These are phyloP conservation scores for Epiblema foenella DNA, from an alignment of 2,888 invertebrate genomes.

Conservation along the genomic window DNA sequence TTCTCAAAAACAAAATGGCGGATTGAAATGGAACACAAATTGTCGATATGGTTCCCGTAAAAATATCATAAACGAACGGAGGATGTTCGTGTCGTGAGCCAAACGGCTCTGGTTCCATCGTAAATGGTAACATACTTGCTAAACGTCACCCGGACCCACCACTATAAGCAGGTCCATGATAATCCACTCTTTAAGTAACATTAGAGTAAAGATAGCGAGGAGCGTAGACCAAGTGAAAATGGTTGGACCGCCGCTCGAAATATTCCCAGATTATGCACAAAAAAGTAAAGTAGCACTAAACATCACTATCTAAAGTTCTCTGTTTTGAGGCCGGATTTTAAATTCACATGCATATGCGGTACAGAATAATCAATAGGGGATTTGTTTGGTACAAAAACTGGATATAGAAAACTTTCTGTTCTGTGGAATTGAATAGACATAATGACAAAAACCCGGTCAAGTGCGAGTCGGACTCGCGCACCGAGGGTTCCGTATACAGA, in stretches of 20 bases:
- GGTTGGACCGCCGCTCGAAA: conserved; percentile 31
- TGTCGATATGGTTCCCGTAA: conserved; percentile 47
- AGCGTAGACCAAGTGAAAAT: conserved; percentile 16
- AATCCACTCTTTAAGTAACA: not conserved
- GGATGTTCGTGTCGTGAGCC: conserved; percentile 50
- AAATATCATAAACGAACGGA: conserved; percentile 52
- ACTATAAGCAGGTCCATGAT: conserved; percentile 32
- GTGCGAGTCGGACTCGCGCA: too few species aligned
- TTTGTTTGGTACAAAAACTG: not conserved
- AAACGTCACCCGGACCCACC: conserved; percentile 46
- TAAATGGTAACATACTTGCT: conserved; percentile 54
- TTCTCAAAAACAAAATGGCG: conserved; percentile 39
- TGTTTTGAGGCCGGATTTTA: conserved; percentile 47
- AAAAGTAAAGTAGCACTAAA: conserved; percentile 50
- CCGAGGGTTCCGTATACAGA: too few species aligned
- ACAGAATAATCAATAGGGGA: not conserved
- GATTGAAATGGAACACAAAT: conserved; percentile 49
- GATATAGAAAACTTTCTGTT: not conserved
- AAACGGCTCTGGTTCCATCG: conserved; percentile 53
- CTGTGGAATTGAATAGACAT: too few species aligned
- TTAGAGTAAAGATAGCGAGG: not conserved
- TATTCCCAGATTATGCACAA: conserved; percentile 40
- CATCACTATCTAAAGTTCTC: conserved; percentile 55
- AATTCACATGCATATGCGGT: not conserved
- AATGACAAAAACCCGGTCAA: too few species aligned